A percentile compares a stretch with the other conserved stretches of the same genome.
Conservation (phyloP, 2,888 invertebrate genomes). For the Tortrix viridana region DNA sequence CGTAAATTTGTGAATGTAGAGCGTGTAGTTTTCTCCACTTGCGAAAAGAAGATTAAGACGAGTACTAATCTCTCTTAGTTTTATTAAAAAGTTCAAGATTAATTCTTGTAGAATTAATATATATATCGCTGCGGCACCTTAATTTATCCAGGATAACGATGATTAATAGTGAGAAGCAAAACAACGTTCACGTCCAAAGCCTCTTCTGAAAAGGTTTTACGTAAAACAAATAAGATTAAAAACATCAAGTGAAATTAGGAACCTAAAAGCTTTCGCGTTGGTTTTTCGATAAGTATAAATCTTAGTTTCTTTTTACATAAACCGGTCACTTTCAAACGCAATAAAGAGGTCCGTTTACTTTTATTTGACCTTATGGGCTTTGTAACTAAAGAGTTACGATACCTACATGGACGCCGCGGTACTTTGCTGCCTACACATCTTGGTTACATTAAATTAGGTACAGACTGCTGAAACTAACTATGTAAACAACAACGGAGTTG, state of each 20-base stretch:
- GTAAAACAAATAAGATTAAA: slow-evolving; percentile 59
- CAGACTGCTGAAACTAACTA: too few relatives aligned
- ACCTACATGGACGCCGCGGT: slow-evolving; percentile 44
- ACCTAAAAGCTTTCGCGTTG: slow-evolving; percentile 59
- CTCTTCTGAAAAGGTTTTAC: slow-evolving; percentile 31
- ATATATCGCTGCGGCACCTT: neutral
- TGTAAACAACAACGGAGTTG: too few relatives aligned
- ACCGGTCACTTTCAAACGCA: slow-evolving; percentile 65
- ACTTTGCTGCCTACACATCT: slow-evolving; percentile 7
- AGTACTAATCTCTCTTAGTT: neutral
- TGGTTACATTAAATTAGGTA: slow-evolving; percentile 7
- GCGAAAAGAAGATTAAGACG: neutral
- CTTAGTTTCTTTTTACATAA: slow-evolving; percentile 67
- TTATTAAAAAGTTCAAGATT: slow-evolving; percentile 1
- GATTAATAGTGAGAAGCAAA: slow-evolving; percentile 1
- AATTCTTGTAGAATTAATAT: neutral
- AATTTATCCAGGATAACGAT: slow-evolving; percentile 2
- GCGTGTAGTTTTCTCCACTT: too few relatives aligned
- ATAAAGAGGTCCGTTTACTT: slow-evolving; percentile 62
- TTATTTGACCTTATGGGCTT: slow-evolving; percentile 63
- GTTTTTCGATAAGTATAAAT: slow-evolving; percentile 65
- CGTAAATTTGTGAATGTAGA: too few relatives aligned
- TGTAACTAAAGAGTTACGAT: slow-evolving; percentile 54
- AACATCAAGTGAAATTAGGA: slow-evolving; percentile 46
- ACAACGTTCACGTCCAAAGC: neutral